A percentile compares a stretch with the other conserved stretches of the same genome.
Conservation (phyloP, 92 coral and sea anemone genomes). For the Porites divaricata region DNA sequence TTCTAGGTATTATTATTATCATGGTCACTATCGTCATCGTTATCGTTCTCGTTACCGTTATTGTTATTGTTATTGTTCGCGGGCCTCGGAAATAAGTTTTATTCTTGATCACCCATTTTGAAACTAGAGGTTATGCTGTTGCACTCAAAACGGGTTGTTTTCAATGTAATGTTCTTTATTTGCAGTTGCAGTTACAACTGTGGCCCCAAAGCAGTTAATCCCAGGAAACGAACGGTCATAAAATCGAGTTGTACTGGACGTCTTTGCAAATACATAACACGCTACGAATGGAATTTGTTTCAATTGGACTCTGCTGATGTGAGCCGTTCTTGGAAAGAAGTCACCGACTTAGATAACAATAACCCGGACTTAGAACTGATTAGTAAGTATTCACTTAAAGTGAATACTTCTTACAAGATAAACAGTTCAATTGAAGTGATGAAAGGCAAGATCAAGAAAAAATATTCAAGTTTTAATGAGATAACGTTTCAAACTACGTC, state of each 20-base stretch:
- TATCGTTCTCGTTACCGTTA: too few relatives aligned
- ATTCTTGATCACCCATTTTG: too few relatives aligned
- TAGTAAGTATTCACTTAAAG: slow-evolving; percentile 15
- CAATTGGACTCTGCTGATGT: slow-evolving; percentile 4
- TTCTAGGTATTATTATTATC: too few relatives aligned
- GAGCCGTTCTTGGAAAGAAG: slow-evolving; percentile 35
- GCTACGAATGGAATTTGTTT: slow-evolving; percentile 58
- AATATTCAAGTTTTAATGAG: background rate
- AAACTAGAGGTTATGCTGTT: too few relatives aligned
- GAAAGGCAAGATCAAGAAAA: background rate
- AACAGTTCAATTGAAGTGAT: background rate
- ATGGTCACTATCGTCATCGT: too few relatives aligned
- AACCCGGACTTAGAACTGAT: slow-evolving; percentile 60
- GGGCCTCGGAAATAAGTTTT: too few relatives aligned
- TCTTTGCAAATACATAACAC: slow-evolving; percentile 51
- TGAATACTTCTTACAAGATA: slow-evolving; percentile 30
- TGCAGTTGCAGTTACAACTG: slow-evolving; percentile 66
- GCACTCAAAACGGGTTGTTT: too few relatives aligned
- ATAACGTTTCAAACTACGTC: background rate
- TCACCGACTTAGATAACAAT: slow-evolving; percentile 42
- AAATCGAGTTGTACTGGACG: slow-evolving; percentile 58
- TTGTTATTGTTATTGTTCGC: too few relatives aligned
- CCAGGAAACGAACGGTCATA: slow-evolving; percentile 42
- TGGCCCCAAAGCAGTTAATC: slow-evolving; percentile 53
- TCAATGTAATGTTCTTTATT: background rate